Evolutionary conservation across 2,113 vertebrate genomes (phyloP).

Genomic region (Shinisaurus crocodilurus): DNA sequence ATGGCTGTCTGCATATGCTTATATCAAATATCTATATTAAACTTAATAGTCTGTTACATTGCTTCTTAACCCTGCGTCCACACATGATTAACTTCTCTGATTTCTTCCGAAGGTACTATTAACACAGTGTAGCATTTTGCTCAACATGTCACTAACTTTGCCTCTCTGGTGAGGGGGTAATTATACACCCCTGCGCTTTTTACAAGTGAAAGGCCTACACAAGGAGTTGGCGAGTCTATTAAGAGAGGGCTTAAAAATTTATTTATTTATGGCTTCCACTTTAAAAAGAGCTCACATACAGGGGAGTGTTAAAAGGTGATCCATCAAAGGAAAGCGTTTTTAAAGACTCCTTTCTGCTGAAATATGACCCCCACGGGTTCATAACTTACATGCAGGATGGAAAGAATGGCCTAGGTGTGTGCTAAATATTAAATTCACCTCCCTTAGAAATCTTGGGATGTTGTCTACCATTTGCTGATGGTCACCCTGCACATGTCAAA

Average conservation of each 20-base stretch:
- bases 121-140: constrained; percentile 93
- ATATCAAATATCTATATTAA: constrained; percentile 99
- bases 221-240: constrained; percentile 49
- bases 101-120: constrained; percentile 98
- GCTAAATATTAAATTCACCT: background rate
- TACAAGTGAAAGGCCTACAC: constrained; percentile 73
- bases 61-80: constrained; percentile 99
- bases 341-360: background rate
- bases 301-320: constrained; percentile 17
- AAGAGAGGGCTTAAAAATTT: constrained; percentile 49
- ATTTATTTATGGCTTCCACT: constrained; percentile 32
- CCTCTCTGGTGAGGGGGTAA: constrained; percentile 76
- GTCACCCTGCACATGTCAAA: background rate
- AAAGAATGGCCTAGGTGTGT: background rate
- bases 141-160: constrained; percentile 93
- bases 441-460: background rate
- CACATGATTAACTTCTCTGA: constrained; percentile 99
- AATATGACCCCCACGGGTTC: constrained; percentile 7
- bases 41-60: constrained; percentile 99
- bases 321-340: constrained; percentile 8
- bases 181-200: constrained; percentile 65
- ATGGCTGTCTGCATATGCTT: constrained; percentile 98
- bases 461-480: background rate
- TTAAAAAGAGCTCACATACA: constrained; percentile 17
- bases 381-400: constrained; percentile 11